These are phyloP conservation scores for Ctena decussata DNA, from an alignment of 2,888 invertebrate species.

Conservation along the genomic window DNA sequence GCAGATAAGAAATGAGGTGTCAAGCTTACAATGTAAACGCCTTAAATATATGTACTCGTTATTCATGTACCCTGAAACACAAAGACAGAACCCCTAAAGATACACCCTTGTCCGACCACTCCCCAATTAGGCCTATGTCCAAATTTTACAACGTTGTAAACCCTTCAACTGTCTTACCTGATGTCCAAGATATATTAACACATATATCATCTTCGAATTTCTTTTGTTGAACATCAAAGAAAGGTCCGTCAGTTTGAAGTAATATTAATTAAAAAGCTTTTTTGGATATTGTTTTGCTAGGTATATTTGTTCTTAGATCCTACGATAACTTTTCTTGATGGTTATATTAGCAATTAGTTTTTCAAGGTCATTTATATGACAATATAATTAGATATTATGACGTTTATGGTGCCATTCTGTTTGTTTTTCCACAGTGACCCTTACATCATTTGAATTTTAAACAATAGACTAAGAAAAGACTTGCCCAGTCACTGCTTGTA, in stretches of 20 bases:
- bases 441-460: not conserved
- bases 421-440: not conserved
- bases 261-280: not conserved
- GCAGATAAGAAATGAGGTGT: no score
- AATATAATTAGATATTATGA: not conserved
- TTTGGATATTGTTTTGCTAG: not conserved
- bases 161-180: slow-evolving; percentile 27
- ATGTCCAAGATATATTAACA: not conserved
- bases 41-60: no score
- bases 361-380: not conserved
- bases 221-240: not conserved
- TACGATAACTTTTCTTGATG: not conserved
- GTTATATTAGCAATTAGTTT: not conserved
- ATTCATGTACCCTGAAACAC: no score
- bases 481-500: not conserved
- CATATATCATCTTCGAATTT: not conserved
- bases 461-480: no score
- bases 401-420: not conserved
- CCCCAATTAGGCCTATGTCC: no score
- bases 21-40: no score
- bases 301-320: not conserved
- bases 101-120: no score
- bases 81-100: no score
- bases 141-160: slow-evolving; percentile 53
- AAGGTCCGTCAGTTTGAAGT: not conserved